Percentiles rank a stretch among this genome's conserved stretches.
Conservation (phyloP, 2,113 vertebrate species). For the Rhizomys pruinosus region DNA sequence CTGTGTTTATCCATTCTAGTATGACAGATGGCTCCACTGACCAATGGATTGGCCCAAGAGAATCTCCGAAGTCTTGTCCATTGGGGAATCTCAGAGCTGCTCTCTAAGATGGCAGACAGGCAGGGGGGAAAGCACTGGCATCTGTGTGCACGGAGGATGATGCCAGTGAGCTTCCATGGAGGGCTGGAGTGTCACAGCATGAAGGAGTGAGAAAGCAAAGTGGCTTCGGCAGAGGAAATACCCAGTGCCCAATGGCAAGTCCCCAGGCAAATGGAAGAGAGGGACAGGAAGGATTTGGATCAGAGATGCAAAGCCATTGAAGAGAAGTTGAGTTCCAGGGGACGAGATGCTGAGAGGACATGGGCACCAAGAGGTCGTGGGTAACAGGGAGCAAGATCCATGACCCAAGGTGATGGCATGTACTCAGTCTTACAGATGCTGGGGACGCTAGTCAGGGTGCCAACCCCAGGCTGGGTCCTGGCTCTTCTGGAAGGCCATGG, state of each 20-base stretch:
- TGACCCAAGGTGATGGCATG: fast-evolving
- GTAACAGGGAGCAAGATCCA: not conserved
- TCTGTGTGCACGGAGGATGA: not conserved
- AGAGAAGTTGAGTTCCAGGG: not conserved
- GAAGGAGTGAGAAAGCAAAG: not conserved
- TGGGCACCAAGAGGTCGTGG: not conserved
- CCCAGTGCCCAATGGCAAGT: not conserved
- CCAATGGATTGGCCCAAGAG: not conserved
- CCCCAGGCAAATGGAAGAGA: not conserved
- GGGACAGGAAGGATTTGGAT: not conserved
- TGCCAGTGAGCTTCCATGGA: not conserved
- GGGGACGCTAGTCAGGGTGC: not conserved
- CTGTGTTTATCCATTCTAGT: not conserved
- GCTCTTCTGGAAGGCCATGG: not conserved
- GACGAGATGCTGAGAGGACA: not conserved
- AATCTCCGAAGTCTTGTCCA: not conserved
- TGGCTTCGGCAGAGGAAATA: not conserved
- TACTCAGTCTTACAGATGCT: not conserved
- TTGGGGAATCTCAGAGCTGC: not conserved
- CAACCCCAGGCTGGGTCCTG: not conserved
- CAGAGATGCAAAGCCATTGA: not conserved
- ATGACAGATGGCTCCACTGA: not conserved
- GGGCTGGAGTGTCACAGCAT: not conserved
- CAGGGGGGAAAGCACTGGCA: not conserved
- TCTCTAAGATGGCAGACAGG: not conserved